Base-by-base conservation (phyloP, 1,140 invertebrate genomes). In the Cotesia glomerata region DNA sequence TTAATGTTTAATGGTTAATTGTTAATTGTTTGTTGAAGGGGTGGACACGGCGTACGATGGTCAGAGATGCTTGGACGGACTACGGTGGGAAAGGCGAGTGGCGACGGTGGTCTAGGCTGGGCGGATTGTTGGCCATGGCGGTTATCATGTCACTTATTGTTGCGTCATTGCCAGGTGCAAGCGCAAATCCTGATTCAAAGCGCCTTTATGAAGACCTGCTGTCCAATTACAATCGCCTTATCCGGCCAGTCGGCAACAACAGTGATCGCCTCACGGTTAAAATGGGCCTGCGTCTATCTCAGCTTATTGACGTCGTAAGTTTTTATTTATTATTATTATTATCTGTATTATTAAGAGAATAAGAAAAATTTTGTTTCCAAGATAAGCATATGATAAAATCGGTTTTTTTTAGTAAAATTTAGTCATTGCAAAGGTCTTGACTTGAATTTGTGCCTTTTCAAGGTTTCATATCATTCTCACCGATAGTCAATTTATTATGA, bases 241-340 rank as follows among this genome's bases (percentile, higher is more conserved):
- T 99, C 80, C 89, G 97, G 81, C 98, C 98, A 61, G 97, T 99
- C 74, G 94, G 94, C 75, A 97, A 99, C 89, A 98, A 97, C 88
- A 95, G 95, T 69, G 97, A 99, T 88, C 92, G 94, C 79, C 92
- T 99, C 80, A 97, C 95, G 73, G 97, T 99, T 83, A 97, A 97
- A 89, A 94, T 99, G 92, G 97, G 97, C 76, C 92, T 99, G 68
- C 92, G 94, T 82, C 90, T 99, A 69, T 98, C 97, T 78, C 97
- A 99, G 89, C 93, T 99, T 81, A 98, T 99, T 83, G 97, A 99
- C 88, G 95, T 99, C 88, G 97, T 99, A 89, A 97, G 95, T 94
- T 80, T 56, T 35, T 51, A 52, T 61, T 59, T 4, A 56, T 35
- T 63, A 34, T 51, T 13, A 61, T 70, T 62, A 9, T 26, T 18